These are phyloP conservation scores for Mormyrops boulengeri DNA, from an alignment of 2,797 vertebrate species.

Conservation along the genomic window DNA sequence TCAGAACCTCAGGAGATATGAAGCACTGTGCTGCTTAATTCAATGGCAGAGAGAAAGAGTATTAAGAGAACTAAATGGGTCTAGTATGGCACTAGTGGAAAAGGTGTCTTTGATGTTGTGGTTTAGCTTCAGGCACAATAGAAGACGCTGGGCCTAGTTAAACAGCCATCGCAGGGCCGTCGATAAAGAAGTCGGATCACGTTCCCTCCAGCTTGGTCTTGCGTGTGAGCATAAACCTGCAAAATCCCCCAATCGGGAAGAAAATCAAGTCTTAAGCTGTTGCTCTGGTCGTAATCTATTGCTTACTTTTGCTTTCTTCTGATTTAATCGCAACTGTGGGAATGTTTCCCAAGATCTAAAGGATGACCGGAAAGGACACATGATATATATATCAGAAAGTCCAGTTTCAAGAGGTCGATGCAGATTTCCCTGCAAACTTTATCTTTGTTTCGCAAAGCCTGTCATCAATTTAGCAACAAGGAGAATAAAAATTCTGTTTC, in stretches of 20 bases:
- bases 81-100: background rate
- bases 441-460: slow-evolving; percentile 33
- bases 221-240: background rate
- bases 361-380: slow-evolving; percentile 10
- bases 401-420: slow-evolving; percentile 34
- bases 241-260: background rate
- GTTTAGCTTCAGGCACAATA: background rate
- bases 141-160: background rate
- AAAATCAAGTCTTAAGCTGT: background rate
- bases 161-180: background rate
- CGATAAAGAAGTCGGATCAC: background rate
- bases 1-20: background rate
- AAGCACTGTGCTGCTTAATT: background rate
- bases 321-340: slow-evolving; percentile 45
- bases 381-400: slow-evolving; percentile 46
- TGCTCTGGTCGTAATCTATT: background rate
- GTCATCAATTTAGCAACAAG: slow-evolving; percentile 36
- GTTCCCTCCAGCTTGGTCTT: background rate
- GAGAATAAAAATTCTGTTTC: background rate
- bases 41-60: background rate
- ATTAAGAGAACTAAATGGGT: background rate
- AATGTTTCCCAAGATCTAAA: slow-evolving; percentile 27
- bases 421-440: slow-evolving; percentile 29
- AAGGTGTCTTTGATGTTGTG: slow-evolving; percentile 1
- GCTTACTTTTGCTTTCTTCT: slow-evolving; percentile 22